phyloP scores from a whole-genome alignment of 2,888 invertebrate species.

The Euphydryas editha region DNA sequence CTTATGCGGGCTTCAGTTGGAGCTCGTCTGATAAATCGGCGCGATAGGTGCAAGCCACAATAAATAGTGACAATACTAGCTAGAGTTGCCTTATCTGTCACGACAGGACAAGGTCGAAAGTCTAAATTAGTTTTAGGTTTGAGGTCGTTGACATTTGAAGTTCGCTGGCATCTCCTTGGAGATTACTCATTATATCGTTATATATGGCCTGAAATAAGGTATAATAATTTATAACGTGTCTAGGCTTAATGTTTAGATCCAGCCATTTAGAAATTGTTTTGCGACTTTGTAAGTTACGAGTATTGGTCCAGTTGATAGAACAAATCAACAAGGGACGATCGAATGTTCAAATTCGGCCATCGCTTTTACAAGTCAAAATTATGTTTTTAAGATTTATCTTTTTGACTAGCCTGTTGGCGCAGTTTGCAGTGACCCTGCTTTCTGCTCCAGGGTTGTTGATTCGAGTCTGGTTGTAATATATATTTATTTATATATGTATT shows the following conservation, averaged over 20 bases:
- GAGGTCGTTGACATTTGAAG: not conserved
- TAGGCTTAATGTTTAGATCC: not conserved
- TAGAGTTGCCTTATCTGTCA: constrained; percentile 15
- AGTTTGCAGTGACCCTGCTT: too few species aligned
- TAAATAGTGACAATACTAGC: constrained; percentile 29
- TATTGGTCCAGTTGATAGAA: too few species aligned
- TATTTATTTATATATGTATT: too few species aligned
- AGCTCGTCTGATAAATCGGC: constrained; percentile 29
- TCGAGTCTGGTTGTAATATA: too few species aligned
- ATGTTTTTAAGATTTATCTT: too few species aligned
- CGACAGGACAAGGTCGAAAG: constrained; percentile 12
- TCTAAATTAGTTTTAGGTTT: not conserved
- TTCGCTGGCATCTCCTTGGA: not conserved
- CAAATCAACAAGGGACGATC: too few species aligned
- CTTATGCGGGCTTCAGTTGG: constrained; percentile 30
- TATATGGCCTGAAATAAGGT: not conserved
- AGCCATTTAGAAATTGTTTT: not conserved
- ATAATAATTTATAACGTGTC: not conserved
- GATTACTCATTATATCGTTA: not conserved
- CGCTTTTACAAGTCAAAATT: too few species aligned
- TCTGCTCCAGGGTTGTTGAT: too few species aligned
- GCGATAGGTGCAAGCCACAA: constrained; percentile 28
- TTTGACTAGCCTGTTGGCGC: too few species aligned
- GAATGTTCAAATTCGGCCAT: too few species aligned
- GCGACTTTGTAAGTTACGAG: too few species aligned